Percentiles rank a stretch among this genome's conserved stretches.
Conservation (phyloP, 1,140 invertebrate genomes). For the Chionoecetes opilio region DNA sequence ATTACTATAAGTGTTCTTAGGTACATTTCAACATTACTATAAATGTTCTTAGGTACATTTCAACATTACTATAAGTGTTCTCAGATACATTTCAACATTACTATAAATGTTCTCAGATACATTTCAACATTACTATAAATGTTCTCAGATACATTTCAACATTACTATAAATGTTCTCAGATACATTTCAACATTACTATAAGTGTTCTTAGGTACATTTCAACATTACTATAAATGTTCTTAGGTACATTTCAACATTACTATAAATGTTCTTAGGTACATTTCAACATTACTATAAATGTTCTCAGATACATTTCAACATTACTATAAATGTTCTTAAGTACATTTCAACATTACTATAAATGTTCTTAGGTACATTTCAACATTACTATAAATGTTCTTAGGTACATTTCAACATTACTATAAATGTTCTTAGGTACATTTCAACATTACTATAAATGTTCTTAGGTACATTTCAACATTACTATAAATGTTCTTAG, state of each 20-base stretch:
- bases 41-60: not conserved
- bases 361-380: not conserved
- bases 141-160: no score
- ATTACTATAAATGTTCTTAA: not conserved
- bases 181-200: not conserved
- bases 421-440: slow-evolving; percentile 30
- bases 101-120: slow-evolving; percentile 30
- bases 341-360: no score
- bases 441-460: not conserved
- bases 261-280: no score
- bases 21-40: no score
- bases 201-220: no score
- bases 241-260: not conserved
- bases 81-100: no score
- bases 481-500: no score
- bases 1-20: not conserved
- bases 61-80: not conserved
- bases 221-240: no score
- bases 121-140: not conserved
- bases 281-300: no score
- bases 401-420: no score
- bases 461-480: no score
- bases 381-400: not conserved
- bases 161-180: no score
- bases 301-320: not conserved